Percentiles rank a stretch among this genome's conserved stretches.
Conservation (phyloP, 2,113 vertebrate species). For the Morone chrysops region DNA sequence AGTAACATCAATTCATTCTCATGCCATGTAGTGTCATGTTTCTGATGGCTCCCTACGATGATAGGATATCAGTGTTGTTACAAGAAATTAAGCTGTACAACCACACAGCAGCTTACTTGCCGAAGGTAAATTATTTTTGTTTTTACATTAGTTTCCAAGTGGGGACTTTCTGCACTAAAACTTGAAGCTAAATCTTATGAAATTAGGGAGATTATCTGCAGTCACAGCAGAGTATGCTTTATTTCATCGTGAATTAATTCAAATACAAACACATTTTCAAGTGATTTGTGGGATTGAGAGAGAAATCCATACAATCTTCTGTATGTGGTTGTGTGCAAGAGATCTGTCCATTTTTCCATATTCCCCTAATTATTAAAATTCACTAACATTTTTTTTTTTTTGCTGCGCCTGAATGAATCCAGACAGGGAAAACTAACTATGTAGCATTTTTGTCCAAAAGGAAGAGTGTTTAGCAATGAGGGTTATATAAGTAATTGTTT, state of each 20-base stretch:
- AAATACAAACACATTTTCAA: background rate
- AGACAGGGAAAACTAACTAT: background rate
- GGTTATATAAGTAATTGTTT: background rate
- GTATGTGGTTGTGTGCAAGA: background rate
- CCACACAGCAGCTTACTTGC: background rate
- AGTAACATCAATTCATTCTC: background rate
- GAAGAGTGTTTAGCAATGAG: background rate
- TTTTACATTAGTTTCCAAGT: background rate
- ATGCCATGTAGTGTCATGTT: background rate
- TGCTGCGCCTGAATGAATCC: background rate
- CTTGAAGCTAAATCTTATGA: background rate
- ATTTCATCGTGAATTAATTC: background rate
- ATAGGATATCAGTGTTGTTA: background rate
- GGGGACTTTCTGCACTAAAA: background rate
- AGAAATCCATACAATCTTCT: background rate
- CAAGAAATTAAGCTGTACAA: background rate
- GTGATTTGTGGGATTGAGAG: background rate
- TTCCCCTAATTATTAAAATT: background rate
- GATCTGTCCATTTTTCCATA: background rate
- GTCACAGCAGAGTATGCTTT: background rate
- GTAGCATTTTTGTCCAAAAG: too few species aligned
- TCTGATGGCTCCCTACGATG: background rate
- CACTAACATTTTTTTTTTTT: background rate
- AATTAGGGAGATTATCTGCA: background rate
- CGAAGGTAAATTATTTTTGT: background rate